Evolutionary conservation across 1,140 invertebrate genomes (phyloP), one percentile per base, ranked within the genome.

Genomic region (Psilanteris sp.): DNA sequence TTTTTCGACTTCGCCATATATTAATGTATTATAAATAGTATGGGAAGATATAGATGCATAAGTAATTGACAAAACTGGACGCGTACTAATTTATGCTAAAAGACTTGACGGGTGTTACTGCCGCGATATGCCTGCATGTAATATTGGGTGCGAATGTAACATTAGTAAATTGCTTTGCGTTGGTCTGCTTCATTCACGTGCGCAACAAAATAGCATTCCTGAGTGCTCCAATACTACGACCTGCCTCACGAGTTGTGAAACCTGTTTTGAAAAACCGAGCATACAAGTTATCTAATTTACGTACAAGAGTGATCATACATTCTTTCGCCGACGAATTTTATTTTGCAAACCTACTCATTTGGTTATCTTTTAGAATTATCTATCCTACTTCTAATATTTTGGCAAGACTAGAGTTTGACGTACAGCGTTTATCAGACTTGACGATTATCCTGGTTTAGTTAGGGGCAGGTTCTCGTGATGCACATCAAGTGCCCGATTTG

Each of bases 281-380:
- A 39, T 61, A 76, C 73, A 74, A 50, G 74, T 81, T 82, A 79
- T 75, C 78, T 80, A 77, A 83, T 83, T 80, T 79, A 80, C 48
- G 41, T 54, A 59, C 50, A 50, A 26, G 36, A 5, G 59, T 13
- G 36, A 34, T 57, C 44, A 16, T 44, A 31, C 22, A 20, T 54
- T 55, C 22, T 66, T 66, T 54, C 15, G 27, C 8, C n/a, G 27
- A 8, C 10, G 4, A 36, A 44, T 37, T 29, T 18, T 48, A 34
- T 32, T 67, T 67, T 39, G 39, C 37, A 10, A 20, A 44, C 14
- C 36, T 52, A 29, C 34, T 10, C 29, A 32, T 43, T 39, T 48
- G 15, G 27, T 27, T 66, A 54, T 52, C 46, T 20, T 24, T 8
- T 6, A 13, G n/a, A 11, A 8, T 41, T 64, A 64, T 50, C 44